Conservation (phyloP, 2,888 invertebrate genomes). For the Noctuana brunneofusca region DNA sequence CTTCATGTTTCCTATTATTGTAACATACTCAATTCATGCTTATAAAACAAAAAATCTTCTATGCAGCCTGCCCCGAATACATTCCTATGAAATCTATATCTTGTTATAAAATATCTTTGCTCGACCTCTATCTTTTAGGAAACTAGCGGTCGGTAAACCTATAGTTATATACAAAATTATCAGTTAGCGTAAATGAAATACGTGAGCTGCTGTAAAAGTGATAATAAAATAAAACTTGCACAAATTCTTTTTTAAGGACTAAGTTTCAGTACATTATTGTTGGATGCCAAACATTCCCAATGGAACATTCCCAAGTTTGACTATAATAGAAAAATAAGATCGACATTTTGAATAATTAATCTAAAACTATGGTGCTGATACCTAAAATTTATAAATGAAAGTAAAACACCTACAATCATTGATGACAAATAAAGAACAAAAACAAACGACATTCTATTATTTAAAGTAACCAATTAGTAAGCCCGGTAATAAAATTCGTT, state of each 20-base stretch:
- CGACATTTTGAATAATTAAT: background rate
- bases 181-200: no score
- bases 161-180: no score
- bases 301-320: conserved; percentile 19
- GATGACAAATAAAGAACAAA: background rate
- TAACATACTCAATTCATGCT: background rate
- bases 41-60: background rate
- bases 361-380: no score
- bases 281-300: conserved; percentile 16
- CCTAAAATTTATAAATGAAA: no score
- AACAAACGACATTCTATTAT: no score
- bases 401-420: no score
- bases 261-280: conserved; percentile 10
- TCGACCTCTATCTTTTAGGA: background rate
- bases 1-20: no score
- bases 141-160: no score
- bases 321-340: background rate
- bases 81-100: conserved; percentile 3
- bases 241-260: background rate
- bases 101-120: background rate
- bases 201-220: background rate
- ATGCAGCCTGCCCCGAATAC: background rate
- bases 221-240: background rate
- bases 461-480: no score
- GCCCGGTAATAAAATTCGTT: no score